A percentile compares a stretch with the other conserved stretches of the same genome.
Conservation (phyloP, 2,797 vertebrate genomes). For the Chrosomus eos region DNA sequence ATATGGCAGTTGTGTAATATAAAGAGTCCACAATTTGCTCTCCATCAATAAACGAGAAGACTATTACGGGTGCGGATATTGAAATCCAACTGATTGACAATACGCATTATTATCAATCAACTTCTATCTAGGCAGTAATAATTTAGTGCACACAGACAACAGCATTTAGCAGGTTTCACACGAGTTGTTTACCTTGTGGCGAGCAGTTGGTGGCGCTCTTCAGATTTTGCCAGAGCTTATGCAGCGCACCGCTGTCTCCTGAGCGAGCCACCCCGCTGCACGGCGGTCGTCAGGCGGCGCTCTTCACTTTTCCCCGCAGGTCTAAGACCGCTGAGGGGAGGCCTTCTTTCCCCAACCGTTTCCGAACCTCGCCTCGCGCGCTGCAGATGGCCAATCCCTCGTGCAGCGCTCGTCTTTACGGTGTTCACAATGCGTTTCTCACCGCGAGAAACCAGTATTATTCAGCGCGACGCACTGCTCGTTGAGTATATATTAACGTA, state of each 20-base stretch:
- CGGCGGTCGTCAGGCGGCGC: conserved; percentile 87
- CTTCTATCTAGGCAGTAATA: background rate
- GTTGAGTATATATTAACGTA: conserved; percentile 32
- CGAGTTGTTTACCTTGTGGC: conserved; percentile 69
- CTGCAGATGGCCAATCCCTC: conserved; percentile 68
- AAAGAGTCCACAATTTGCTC: background rate
- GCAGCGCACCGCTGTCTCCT: conserved; percentile 78
- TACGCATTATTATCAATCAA: background rate
- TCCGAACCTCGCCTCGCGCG: conserved; percentile 70
- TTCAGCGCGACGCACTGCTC: background rate
- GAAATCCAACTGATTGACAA: background rate
- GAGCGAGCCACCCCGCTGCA: conserved; percentile 69
- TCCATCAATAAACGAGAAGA: background rate
- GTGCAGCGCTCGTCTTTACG: conserved; percentile 55
- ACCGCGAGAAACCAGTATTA: background rate
- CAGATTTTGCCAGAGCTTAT: conserved; percentile 66
- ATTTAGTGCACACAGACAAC: background rate
- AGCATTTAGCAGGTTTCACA: background rate
- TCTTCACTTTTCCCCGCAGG: conserved; percentile 83
- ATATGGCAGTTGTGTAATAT: background rate
- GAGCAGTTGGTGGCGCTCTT: conserved; percentile 85
- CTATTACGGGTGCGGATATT: background rate
- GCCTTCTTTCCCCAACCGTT: conserved; percentile 75
- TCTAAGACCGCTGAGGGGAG: conserved; percentile 70
- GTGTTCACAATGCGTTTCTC: conserved; percentile 5